Evolutionary conservation across 2,888 invertebrate species (phyloP).

Genomic region (Phortica magna): DNA sequence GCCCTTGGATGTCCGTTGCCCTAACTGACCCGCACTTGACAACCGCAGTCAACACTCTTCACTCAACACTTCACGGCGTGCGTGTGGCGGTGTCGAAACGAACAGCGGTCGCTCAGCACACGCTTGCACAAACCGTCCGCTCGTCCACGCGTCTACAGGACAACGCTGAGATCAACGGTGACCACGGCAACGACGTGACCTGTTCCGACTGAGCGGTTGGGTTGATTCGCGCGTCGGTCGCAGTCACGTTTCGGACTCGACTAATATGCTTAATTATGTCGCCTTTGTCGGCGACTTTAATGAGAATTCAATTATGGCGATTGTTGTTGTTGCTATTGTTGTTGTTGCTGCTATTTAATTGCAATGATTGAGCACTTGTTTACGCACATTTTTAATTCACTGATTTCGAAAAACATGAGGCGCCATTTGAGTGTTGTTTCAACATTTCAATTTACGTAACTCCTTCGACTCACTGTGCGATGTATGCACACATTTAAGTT

Average conservation of each 20-base stretch:
- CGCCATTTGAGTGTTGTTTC: slow-evolving; percentile 55
- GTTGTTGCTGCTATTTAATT: slow-evolving; percentile 48
- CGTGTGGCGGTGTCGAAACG: too few relatives aligned
- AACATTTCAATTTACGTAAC: slow-evolving; percentile 44
- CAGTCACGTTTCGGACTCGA: slow-evolving; percentile 59
- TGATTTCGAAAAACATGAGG: slow-evolving; percentile 67
- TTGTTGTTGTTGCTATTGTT: slow-evolving; percentile 55
- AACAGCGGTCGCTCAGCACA: too few relatives aligned
- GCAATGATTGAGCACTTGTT: not conserved
- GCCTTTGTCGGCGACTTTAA: not conserved
- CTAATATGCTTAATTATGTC: slow-evolving; percentile 69
- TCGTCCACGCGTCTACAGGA: too few relatives aligned
- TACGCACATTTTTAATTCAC: slow-evolving; percentile 61
- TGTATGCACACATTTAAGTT: slow-evolving; percentile 38
- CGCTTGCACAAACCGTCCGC: too few relatives aligned
- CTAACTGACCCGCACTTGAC: too few relatives aligned
- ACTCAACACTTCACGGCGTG: too few relatives aligned
- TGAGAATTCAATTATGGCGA: slow-evolving; percentile 21
- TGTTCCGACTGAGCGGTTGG: not conserved
- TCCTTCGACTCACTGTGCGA: slow-evolving; percentile 29
- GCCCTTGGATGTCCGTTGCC: too few relatives aligned
- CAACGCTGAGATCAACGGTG: not conserved
- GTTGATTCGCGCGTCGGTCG: slow-evolving; percentile 2
- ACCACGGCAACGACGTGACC: not conserved
- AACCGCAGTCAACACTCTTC: too few relatives aligned